Conservation (phyloP, 2,113 vertebrate genomes). For the Elaphurus davidianus region DNA sequence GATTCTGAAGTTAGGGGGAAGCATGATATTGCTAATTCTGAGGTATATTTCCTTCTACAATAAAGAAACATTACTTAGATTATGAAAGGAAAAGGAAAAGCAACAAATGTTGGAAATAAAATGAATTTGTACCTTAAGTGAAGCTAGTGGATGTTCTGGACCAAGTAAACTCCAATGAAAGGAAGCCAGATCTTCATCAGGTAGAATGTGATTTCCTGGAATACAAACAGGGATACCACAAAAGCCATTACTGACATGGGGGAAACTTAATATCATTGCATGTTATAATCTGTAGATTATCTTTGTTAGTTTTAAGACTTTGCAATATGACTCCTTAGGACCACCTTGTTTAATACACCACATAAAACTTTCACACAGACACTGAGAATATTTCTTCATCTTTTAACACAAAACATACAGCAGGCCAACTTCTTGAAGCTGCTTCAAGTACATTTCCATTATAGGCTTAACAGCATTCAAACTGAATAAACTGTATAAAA, state of each 20-base stretch:
- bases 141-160: constrained; percentile 96
- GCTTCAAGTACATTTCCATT: neutral
- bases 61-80: neutral
- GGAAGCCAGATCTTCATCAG: constrained; percentile 98
- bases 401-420: neutral
- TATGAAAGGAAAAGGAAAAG: neutral
- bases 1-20: neutral
- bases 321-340: neutral
- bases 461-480: neutral
- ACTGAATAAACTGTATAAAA: neutral
- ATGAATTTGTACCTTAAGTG: constrained; percentile 90
- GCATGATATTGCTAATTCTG: neutral
- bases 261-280: neutral
- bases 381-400: neutral
- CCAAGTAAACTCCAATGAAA: constrained; percentile 99
- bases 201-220: constrained; percentile 97
- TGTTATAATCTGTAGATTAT: neutral
- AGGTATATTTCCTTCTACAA: neutral
- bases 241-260: constrained; percentile 1
- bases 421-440: neutral
- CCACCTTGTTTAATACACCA: neutral
- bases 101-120: constrained; percentile 33
- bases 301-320: neutral
- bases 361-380: neutral
- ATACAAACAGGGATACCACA: constrained; percentile 74